Percentiles rank a stretch among this genome's conserved stretches.
Conservation (phyloP, 2,888 invertebrate species). For the Phlogophora meticulosa region DNA sequence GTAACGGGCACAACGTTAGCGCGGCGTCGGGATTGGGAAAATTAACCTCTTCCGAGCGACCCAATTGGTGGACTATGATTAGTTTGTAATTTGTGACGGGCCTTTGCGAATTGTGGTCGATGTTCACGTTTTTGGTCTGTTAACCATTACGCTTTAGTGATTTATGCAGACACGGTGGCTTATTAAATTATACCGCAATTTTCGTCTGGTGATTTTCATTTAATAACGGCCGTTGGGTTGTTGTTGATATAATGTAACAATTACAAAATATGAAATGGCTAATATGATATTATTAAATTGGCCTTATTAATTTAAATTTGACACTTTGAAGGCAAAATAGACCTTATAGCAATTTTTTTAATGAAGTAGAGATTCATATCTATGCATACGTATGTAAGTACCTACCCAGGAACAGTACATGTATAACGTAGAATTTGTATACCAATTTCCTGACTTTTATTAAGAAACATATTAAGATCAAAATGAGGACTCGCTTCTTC, state of each 20-base stretch:
- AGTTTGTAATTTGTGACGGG: constrained; percentile 86
- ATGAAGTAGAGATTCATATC: not conserved
- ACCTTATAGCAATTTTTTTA: not conserved
- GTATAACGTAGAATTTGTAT: not conserved
- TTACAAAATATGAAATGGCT: too few relatives aligned
- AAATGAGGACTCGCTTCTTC: constrained; percentile 14
- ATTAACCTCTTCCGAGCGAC: constrained; percentile 87
- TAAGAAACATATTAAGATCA: not conserved
- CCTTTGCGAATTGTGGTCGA: constrained; percentile 73
- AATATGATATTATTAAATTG: not conserved
- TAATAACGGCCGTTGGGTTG: constrained; percentile 6
- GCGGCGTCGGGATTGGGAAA: constrained; percentile 84
- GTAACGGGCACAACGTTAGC: constrained; percentile 79
- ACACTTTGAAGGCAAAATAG: not conserved
- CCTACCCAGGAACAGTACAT: not conserved
- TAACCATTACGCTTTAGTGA: constrained; percentile 61
- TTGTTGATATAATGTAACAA: not conserved
- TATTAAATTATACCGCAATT: constrained; percentile 58
- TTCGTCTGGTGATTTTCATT: constrained; percentile 44
- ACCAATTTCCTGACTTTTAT: not conserved
- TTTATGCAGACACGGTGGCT: constrained; percentile 57
- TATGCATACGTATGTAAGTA: not conserved
- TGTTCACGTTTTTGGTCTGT: constrained; percentile 68
- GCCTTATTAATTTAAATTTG: not conserved
- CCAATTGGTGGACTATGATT: constrained; percentile 87